Evolutionary conservation across 1,140 invertebrate species (phyloP).

Genomic region (Drosophila setifemur): DNA sequence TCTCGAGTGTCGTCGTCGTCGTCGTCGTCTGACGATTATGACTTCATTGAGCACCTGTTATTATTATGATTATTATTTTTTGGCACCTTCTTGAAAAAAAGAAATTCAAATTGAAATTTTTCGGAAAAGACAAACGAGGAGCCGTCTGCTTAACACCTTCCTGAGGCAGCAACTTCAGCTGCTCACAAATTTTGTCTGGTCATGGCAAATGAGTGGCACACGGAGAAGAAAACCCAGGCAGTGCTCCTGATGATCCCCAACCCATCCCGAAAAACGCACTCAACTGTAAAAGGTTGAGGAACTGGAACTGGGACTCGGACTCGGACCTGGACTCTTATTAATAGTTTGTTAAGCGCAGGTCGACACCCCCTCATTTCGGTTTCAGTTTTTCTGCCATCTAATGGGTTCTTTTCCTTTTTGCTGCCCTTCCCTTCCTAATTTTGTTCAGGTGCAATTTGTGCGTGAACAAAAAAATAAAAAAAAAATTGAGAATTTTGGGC

Average conservation of each 20-base stretch:
- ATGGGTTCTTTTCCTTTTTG: constrained; percentile 41
- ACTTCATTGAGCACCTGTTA: constrained; percentile 46
- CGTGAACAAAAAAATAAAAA: constrained; percentile 48
- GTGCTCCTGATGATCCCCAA: constrained; percentile 33
- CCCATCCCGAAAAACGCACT: constrained; percentile 43
- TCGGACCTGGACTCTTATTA: constrained; percentile 53
- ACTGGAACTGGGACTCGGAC: constrained; percentile 18
- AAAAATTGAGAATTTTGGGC: constrained; percentile 4
- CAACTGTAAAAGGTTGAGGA: constrained; percentile 55
- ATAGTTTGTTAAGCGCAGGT: constrained; percentile 78
- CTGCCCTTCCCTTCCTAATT: constrained; percentile 54
- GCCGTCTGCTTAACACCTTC: constrained; percentile 68
- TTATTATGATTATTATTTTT: constrained; percentile 44
- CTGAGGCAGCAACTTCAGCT: constrained; percentile 66
- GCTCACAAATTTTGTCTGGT: constrained; percentile 60
- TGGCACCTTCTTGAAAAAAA: constrained; percentile 33
- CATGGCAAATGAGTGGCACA: constrained; percentile 72
- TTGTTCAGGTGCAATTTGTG: constrained; percentile 80
- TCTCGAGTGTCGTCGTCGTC: constrained; percentile 34
- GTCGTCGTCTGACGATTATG: constrained; percentile 38
- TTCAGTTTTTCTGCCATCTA: constrained; percentile 66
- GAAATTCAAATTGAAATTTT: constrained; percentile 47
- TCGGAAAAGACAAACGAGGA: constrained; percentile 8
- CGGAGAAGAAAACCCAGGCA: constrained; percentile 41
- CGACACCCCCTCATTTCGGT: constrained; percentile 60